A percentile compares a stretch with the other conserved stretches of the same genome.
These are phyloP conservation scores for Lipotes vexillifer DNA, from an alignment of 2,113 vertebrate genomes.

Conservation along the genomic window DNA sequence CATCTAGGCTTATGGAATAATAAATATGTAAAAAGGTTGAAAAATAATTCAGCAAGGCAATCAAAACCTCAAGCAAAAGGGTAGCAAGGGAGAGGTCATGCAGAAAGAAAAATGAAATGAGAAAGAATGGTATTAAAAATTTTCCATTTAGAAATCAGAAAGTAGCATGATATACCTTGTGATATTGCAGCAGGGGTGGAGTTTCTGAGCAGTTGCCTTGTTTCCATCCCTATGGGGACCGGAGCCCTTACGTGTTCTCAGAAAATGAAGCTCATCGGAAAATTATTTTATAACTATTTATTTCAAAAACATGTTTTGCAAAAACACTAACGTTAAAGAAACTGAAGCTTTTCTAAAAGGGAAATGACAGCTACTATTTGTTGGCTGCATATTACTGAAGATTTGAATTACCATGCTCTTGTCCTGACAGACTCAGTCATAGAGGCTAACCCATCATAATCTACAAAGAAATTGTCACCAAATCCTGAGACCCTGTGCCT, in stretches of 20 bases:
- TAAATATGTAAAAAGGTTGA: constrained; percentile 67
- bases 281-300: constrained; percentile 7
- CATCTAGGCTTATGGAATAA: constrained; percentile 54
- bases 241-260: background rate
- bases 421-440: background rate
- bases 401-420: background rate
- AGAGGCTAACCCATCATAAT: background rate
- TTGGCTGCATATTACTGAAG: background rate
- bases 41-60: constrained; percentile 42
- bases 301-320: constrained; percentile 4
- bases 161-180: background rate
- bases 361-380: background rate
- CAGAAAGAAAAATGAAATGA: constrained; percentile 24
- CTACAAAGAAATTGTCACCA: background rate
- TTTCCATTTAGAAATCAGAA: constrained; percentile 29
- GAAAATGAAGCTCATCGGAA: background rate
- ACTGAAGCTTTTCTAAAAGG: background rate
- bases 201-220: constrained; percentile 21
- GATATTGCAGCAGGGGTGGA: background rate
- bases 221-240: background rate
- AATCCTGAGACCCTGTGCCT: background rate
- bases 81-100: background rate
- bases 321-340: constrained; percentile 16
- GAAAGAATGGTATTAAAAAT: background rate
- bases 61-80: background rate